Evolutionary conservation across 2,888 invertebrate genomes (phyloP), one percentile per base, ranked within the genome.

Genomic region (Villa cingulata): DNA sequence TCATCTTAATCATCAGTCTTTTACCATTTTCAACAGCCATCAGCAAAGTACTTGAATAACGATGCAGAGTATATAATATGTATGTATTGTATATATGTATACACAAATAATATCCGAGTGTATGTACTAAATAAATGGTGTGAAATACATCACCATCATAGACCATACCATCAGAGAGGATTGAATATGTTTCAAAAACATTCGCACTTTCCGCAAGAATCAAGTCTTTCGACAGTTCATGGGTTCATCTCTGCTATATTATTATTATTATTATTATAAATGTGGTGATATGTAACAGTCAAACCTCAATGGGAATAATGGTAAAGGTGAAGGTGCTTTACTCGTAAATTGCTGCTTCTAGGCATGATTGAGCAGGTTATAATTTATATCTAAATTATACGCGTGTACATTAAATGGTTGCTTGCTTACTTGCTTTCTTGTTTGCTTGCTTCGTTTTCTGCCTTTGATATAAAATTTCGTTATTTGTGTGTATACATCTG

Each of bases 261-360:
- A 23, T 23, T n/a, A n/a, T n/a, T n/a, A n/a, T n/a, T n/a, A n/a
- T n/a, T n/a, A n/a, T n/a, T n/a, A 23, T 4, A 23, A 6, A 7
- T 23, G 7, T 23, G 4, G 7, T 23, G 23, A 23, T 23, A 32
- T 32, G 12, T 32, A 32, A 12, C 6, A 32, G 29, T 32, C 29
- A 12, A 32, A 12, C n/a, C 17, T 18, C 37, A 37, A 15, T 18
- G 37, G 15, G 17, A 36, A 23, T 17, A 34, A 45, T 39, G 40
- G 40, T 36, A 50, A 52, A 50, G 54, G 52, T 50, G 54, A 55
- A 53, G 55, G 55, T 54, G 54, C 53, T 55, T 50, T 50, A 51
- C 50, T 53, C 53, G 50, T 50, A 53, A 55, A 54, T 52, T 53
- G 52, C 51, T 51, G 53, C 55, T 54, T 51, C 52, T 48, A 55